Conservation (phyloP, 2,888 invertebrate genomes). For the Caenorhabditis becei region DNA sequence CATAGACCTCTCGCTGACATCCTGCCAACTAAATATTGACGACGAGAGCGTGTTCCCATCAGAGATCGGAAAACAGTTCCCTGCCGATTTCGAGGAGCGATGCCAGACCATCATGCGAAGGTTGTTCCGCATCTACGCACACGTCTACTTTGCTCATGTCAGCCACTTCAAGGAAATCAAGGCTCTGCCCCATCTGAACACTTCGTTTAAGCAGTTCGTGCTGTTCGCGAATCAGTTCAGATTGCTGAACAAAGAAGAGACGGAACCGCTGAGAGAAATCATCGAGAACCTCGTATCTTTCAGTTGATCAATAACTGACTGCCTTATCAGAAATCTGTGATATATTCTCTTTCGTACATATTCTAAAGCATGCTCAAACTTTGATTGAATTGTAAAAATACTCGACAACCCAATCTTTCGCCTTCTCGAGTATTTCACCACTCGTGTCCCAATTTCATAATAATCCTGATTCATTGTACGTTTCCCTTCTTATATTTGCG, state of each 20-base stretch:
- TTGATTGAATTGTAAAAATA: no score
- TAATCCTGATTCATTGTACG: not conserved
- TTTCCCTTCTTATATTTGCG: not conserved
- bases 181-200: constrained; percentile 69
- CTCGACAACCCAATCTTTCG: no score
- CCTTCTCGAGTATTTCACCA: no score
- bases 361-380: no score
- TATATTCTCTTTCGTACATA: constrained; percentile 2
- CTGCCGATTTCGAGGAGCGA: constrained; percentile 85
- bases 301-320: constrained; percentile 2
- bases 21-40: constrained; percentile 99
- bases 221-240: constrained; percentile 68
- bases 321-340: not conserved
- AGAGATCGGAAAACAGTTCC: constrained; percentile 73
- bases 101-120: constrained; percentile 98
- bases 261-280: constrained; percentile 59
- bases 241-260: constrained; percentile 59
- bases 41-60: constrained; percentile 90
- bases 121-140: constrained; percentile 98
- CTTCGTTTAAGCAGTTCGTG: constrained; percentile 70
- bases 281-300: constrained; percentile 54
- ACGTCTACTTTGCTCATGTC: constrained; percentile 99
- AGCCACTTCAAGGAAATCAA: constrained; percentile 80
- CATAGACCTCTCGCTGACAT: constrained; percentile 99
- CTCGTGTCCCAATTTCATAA: constrained; percentile 2